Conservation (phyloP, 2,113 vertebrate genomes). For the Podilymbus podiceps region DNA sequence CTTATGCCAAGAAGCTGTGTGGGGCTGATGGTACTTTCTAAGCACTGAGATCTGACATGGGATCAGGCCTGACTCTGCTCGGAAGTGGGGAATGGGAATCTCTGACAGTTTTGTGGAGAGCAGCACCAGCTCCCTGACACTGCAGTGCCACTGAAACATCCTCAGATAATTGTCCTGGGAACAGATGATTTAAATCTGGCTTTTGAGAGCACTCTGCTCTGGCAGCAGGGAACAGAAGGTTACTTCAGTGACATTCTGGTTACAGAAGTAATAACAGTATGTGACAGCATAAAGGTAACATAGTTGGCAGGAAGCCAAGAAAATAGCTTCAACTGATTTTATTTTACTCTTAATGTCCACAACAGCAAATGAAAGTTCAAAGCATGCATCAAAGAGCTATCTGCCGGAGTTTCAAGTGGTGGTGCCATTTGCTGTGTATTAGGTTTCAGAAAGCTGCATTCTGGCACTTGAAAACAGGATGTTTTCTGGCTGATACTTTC, state of each 20-base stretch:
- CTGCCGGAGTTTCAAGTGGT: rapidly evolving
- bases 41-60: background rate
- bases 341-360: background rate
- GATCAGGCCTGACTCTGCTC: background rate
- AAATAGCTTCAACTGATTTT: background rate
- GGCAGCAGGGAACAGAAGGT: background rate
- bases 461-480: background rate
- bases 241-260: background rate
- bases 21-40: background rate
- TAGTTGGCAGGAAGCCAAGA: background rate
- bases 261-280: background rate
- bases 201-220: background rate
- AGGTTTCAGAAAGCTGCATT: background rate
- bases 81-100: background rate
- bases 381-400: background rate
- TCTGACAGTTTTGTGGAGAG: background rate
- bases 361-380: background rate
- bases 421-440: background rate
- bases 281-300: background rate
- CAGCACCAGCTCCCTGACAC: background rate
- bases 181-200: background rate
- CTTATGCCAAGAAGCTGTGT: background rate
- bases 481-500: background rate
- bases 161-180: background rate
- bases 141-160: background rate